These are phyloP conservation scores for Cistogaster globosa DNA, from an alignment of 2,888 invertebrate species.

Conservation along the genomic window DNA sequence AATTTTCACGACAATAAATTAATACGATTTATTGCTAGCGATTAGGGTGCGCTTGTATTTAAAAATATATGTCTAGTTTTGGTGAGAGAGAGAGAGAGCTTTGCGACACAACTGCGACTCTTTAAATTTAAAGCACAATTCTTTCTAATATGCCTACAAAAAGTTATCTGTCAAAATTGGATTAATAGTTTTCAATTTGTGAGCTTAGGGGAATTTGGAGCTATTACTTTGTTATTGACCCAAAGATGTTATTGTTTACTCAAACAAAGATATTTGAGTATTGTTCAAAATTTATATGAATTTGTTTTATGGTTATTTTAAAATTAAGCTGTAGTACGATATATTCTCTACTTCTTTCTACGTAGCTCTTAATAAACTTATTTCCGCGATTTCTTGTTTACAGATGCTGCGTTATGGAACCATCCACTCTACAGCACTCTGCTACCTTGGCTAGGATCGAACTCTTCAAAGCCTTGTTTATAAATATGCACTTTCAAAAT, in stretches of 20 bases:
- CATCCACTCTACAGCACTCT: too few species aligned
- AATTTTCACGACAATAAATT: constrained; percentile 80
- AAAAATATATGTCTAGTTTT: constrained; percentile 44
- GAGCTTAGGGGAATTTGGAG: not conserved
- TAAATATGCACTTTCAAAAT: too few species aligned
- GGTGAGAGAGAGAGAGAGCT: constrained; percentile 7
- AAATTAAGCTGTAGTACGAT: too few species aligned
- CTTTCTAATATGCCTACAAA: constrained; percentile 63
- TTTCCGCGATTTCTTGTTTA: too few species aligned
- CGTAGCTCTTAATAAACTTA: too few species aligned
- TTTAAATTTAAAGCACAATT: constrained; percentile 46
- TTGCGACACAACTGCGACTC: not conserved
- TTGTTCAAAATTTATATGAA: too few species aligned
- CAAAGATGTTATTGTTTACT: not conserved
- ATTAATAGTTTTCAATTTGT: constrained; percentile 43
- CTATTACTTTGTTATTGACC: not conserved
- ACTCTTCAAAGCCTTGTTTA: too few species aligned
- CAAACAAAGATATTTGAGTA: too few species aligned
- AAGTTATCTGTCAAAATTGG: constrained; percentile 65
- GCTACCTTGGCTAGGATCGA: too few species aligned
- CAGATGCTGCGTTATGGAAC: too few species aligned
- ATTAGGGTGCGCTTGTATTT: constrained; percentile 76
- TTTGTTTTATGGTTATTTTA: too few species aligned
- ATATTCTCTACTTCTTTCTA: too few species aligned
- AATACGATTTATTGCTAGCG: constrained; percentile 81